These are phyloP conservation scores for Apamea anceps DNA, from an alignment of 2,888 invertebrate genomes.

Conservation along the genomic window DNA sequence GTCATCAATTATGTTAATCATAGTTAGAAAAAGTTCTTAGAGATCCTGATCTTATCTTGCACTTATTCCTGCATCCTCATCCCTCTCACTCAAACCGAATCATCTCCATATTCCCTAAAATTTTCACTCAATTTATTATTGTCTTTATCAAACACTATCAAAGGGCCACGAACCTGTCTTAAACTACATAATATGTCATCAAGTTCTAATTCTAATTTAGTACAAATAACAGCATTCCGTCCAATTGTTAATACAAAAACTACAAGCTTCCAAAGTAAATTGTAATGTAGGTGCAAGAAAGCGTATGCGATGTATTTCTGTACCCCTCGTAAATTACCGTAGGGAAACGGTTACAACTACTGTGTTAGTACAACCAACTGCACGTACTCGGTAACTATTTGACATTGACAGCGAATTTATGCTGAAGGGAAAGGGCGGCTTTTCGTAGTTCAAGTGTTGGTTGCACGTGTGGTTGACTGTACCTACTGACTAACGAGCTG, in stretches of 20 bases:
- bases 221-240: background rate
- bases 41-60: background rate
- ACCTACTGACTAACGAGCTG: conserved; percentile 18
- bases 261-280: conserved; percentile 38
- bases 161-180: no score
- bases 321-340: conserved; percentile 43
- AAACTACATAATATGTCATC: background rate
- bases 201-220: no score
- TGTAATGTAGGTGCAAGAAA: conserved; percentile 41
- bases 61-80: background rate
- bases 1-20: background rate
- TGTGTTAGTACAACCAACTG: conserved; percentile 13
- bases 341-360: conserved; percentile 43
- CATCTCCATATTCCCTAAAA: background rate
- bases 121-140: background rate
- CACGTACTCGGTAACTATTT: background rate
- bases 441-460: background rate
- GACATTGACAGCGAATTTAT: conserved; percentile 1
- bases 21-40: background rate
- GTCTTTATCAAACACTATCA: no score
- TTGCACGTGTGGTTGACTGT: background rate
- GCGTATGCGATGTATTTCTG: conserved; percentile 42
- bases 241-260: conserved; percentile 4
- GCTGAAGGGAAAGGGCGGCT: background rate
- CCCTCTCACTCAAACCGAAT: background rate